Conservation (phyloP, 2,113 vertebrate species). For the Trinectes maculatus region DNA sequence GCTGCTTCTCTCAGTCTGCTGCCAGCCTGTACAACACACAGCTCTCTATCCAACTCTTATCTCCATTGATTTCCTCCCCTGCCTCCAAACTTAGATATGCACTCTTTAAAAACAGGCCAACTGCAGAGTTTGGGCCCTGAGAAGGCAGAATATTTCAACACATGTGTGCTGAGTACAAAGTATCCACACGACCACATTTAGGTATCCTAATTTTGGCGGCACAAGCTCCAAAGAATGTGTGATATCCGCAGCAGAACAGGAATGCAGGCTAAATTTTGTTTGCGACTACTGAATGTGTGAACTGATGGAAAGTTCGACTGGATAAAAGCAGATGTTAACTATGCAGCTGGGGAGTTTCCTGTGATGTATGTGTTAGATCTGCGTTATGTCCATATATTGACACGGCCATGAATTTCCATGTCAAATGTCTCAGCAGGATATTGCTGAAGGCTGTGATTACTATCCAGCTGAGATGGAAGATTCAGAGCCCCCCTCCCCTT, state of each 20-base stretch:
- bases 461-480: constrained; percentile 52
- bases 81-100: constrained; percentile 71
- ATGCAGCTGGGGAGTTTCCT: constrained; percentile 52
- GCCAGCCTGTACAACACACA: constrained; percentile 69
- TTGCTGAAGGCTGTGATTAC: constrained; percentile 63
- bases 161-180: constrained; percentile 41
- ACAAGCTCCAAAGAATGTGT: constrained; percentile 20
- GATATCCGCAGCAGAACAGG: constrained; percentile 10
- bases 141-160: constrained; percentile 37
- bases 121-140: constrained; percentile 50
- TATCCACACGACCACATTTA: constrained; percentile 6
- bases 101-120: constrained; percentile 63
- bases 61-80: constrained; percentile 68
- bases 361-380: constrained; percentile 65
- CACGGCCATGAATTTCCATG: constrained; percentile 71
- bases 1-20: constrained; percentile 65
- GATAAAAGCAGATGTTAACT: constrained; percentile 48
- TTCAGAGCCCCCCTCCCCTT: not conserved
- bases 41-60: constrained; percentile 73
- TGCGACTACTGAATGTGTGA: constrained; percentile 9
- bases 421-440: constrained; percentile 69
- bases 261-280: constrained; percentile 19
- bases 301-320: constrained; percentile 1
- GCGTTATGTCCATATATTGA: constrained; percentile 70
- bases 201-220: constrained; percentile 25